These are phyloP conservation scores for Cactoblastis cactorum DNA, from an alignment of 2,888 invertebrate species.

Conservation along the genomic window DNA sequence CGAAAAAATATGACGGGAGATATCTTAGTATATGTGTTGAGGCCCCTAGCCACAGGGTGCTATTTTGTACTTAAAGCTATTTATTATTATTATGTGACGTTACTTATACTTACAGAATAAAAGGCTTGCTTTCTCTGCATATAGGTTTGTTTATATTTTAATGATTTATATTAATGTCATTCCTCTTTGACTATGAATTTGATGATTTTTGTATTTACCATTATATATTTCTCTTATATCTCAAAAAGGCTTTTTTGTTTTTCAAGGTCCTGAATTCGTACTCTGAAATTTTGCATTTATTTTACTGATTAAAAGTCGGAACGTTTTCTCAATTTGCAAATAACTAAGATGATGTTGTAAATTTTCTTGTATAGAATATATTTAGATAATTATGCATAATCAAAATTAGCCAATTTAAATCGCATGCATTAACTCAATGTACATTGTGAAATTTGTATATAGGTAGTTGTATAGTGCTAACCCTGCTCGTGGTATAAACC, in stretches of 20 bases:
- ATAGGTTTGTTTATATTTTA: too few species aligned
- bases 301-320: neutral
- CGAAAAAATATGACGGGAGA: too few species aligned
- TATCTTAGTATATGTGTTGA: constrained; percentile 18
- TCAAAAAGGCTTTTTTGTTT: too few species aligned
- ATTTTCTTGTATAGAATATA: neutral
- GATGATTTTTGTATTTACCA: too few species aligned
- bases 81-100: neutral
- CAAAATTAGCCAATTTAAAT: neutral
- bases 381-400: neutral
- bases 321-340: neutral
- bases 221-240: too few species aligned
- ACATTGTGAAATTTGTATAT: constrained; percentile 9
- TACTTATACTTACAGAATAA: too few species aligned
- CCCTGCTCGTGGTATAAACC: neutral
- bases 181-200: too few species aligned
- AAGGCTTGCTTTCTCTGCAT: too few species aligned
- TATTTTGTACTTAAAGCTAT: constrained; percentile 28
- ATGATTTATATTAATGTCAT: too few species aligned
- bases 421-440: neutral
- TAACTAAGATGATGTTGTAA: neutral
- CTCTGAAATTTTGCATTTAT: neutral
- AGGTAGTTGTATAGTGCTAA: too few species aligned
- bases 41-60: constrained; percentile 21
- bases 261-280: too few species aligned